Base-by-base conservation (phyloP, 2,113 vertebrate species). In the Acanthisitta chloris region DNA sequence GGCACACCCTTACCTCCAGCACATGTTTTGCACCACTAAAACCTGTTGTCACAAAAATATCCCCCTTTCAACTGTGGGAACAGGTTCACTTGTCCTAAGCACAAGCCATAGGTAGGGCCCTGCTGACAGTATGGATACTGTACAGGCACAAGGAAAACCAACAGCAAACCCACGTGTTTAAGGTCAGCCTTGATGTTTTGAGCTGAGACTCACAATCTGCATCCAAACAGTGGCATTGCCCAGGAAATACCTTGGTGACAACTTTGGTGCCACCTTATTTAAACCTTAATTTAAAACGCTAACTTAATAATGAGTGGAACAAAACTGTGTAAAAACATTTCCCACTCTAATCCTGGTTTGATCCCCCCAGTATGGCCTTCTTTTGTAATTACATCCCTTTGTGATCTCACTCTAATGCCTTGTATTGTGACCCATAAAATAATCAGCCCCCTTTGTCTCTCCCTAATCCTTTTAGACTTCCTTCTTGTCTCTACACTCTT, bases 341-440 rank as follows among this genome's bases (percentile, higher is more conserved):
- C 95, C 90, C 91, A 95, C 96, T 96, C 95, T 96, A 96, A 96
- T 96, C 96, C 95, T 54, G 71, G 96, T 86, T 87, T 96, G 97
- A 96, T 96, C 87, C 96, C 95, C 92, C 93, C 96, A 95, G 86
- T 95, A 96, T 89, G 92, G 95, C 94, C 93, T 97, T 97, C 96
- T 97, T 97, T 97, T 96, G 96, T 97, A 97, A 97, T 97, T 97
- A 97, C 94, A 96, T 96, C 96, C 96, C 94, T 97, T 97, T 97
- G 97, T 97, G 97, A 96, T 96, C 89, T 91, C 87, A 67, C 93
- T 96, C 95, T 97, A 97, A 97, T 97, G 97, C 97, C 96, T 95
- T 97, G 95, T 94, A 97, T 97, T 96, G 96, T 97, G 97, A 97
- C 97, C 97, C 97, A 97, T 97, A 97, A 97, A 97, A 97, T 97